A percentile compares a stretch with the other conserved stretches of the same genome.
Conservation (phyloP, 2,888 invertebrate species). For the Aelia acuminata region DNA sequence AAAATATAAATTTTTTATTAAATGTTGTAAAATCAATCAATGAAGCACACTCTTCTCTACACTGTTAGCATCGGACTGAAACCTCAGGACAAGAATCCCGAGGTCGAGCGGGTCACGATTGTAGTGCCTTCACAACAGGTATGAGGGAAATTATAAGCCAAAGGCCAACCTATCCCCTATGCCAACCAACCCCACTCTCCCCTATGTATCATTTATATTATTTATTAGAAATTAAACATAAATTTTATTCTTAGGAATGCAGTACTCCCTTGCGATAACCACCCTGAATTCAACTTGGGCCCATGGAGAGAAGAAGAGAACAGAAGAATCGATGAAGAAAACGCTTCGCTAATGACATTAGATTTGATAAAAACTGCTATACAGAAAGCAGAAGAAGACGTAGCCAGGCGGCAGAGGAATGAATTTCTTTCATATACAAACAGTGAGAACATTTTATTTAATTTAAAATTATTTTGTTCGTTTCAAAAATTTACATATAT, state of each 20-base stretch:
- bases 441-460: slow-evolving; percentile 72
- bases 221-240: neutral
- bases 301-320: slow-evolving; percentile 76
- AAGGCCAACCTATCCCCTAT: no score
- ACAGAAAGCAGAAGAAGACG: slow-evolving; percentile 83
- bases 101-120: no score
- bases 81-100: no score
- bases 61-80: no score
- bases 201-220: no score
- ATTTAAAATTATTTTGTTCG: slow-evolving; percentile 67
- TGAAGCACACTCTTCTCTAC: no score
- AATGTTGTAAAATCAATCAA: no score
- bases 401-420: slow-evolving; percentile 81
- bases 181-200: no score
- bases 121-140: no score
- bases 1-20: no score
- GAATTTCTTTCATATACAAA: slow-evolving; percentile 86
- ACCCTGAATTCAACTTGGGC: slow-evolving; percentile 77
- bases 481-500: neutral
- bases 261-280: slow-evolving; percentile 81
- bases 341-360: slow-evolving; percentile 77
- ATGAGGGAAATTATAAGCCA: no score
- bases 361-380: slow-evolving; percentile 82
- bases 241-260: slow-evolving; percentile 74
- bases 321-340: slow-evolving; percentile 62